Base-by-base conservation (phyloP, 2,113 vertebrate species). In the Phodopus roborovskii region DNA sequence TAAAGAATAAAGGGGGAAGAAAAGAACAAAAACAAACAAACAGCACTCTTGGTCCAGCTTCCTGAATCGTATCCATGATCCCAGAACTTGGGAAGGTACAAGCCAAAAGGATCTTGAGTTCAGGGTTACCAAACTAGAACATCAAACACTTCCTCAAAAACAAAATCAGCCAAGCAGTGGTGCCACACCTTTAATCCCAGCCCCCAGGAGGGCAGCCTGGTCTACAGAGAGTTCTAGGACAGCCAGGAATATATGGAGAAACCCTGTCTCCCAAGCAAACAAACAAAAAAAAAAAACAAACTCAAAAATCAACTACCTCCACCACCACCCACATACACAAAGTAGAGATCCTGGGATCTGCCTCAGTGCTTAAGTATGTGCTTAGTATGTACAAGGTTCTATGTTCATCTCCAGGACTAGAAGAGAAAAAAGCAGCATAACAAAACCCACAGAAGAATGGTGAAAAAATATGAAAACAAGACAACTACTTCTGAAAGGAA, bases 391-490 rank as follows among this genome's bases (percentile, higher is more conserved):
- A 3, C 36, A 39, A 82, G n/a, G 56, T 33, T n/a, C n/a, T 11
- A n/a, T 22, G 20, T 60, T 82, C 56, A 82, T 19, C 9, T 48
- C 79, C 36, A 82, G 36, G 30, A 26, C 36, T 56, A 60, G 33
- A 82, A 82, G 20, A 83, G 60, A 83, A 83, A 22, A 48, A 93
- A 79, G 30, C 19, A 79, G 16, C 53, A 79, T 30, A 16, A 79
- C 42, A 45, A 28, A 75, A 48, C 74, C 42, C 28, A 26, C 22
- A 68, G 36, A 94, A 83, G 10, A 85, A 81, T 26, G 7, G 53
- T 64, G 50, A 85, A 93, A 94, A 48, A 53, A 48, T 50, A 58
- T 50, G 81, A 85, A 70, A 95, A 62, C 4, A 88, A 91, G 87
- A 42, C 48, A 89, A 93, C 26, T 39, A 83, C 36, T 93, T 75